Evolutionary conservation across 1,140 invertebrate species (phyloP), one percentile per base, ranked within the genome.

Genomic region (Ganaspis sp.): DNA sequence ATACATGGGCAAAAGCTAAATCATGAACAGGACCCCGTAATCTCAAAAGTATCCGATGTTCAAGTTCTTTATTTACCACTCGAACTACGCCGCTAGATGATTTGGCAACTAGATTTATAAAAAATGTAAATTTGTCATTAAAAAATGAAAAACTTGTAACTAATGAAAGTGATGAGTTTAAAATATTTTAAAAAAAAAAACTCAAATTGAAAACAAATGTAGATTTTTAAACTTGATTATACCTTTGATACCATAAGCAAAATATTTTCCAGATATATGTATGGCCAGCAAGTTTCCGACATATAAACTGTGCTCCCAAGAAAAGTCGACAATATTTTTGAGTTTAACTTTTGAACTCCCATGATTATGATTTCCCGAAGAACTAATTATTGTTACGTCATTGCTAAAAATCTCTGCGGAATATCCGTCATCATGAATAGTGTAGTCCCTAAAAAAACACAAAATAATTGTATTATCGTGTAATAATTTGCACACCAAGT

Each of bases 231-330:
- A 34, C 0, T 0, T 69, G 9, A 9, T 73, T 45, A 82, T 91
- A 97, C 96, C 95, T 94, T 96, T 97, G 72, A 98, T 94, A 69
- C 94, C 96, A 92, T 98, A 99, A 0, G 97, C 97, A 81, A 98
- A 91, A 88, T 96, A 96, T 85, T 95, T 95, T 79, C 96, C 95
- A 87, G 94, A 94, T 77, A 95, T 94, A 90, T 99, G 97, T 69
- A 97, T 94, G 42, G 97, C 96, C n/a, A 98, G 92, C 23, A 99
- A 89, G 84, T 97, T 96, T 1, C 97, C 97, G 9, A 93, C 93
- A 83, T 97, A 97, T 87, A 96, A 96, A 83, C 95, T 94, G 29
- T 95, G 93, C 85, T 98, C 97, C 97, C 98, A 99, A 76, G 95
- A 95, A 88, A 97, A 98, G 83, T 98, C 97, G 11, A 98, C 97